Conservation (phyloP, 2,797 vertebrate genomes). For the Percopsis omiscomaycus region DNA sequence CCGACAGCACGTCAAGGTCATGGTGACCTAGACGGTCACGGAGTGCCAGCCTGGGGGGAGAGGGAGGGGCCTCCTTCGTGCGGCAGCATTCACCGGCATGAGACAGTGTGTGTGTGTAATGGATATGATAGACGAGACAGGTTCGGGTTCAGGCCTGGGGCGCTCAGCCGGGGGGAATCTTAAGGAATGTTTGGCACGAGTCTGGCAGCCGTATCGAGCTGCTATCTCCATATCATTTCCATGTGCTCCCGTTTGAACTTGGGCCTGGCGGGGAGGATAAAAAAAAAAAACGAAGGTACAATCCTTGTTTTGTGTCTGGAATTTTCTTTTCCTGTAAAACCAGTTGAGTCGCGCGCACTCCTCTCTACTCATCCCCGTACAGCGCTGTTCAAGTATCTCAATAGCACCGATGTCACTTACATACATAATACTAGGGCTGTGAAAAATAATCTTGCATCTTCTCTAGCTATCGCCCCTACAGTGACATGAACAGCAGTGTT, state of each 20-base stretch:
- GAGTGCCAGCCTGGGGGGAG: slow-evolving; percentile 50
- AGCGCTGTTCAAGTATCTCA: too few relatives aligned
- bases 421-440: too few relatives aligned
- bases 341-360: too few relatives aligned
- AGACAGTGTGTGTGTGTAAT: slow-evolving; percentile 28
- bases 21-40: slow-evolving; percentile 48
- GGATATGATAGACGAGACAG: slow-evolving; percentile 51
- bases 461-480: too few relatives aligned
- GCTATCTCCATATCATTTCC: slow-evolving; percentile 41
- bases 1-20: slow-evolving; percentile 28
- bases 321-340: too few relatives aligned
- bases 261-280: slow-evolving; percentile 1
- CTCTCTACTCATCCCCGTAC: too few relatives aligned
- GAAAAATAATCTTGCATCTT: too few relatives aligned
- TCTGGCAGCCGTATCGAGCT: slow-evolving; percentile 32
- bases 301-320: too few relatives aligned
- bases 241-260: slow-evolving; percentile 29
- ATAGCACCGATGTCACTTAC: too few relatives aligned
- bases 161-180: slow-evolving; percentile 34
- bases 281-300: too few relatives aligned
- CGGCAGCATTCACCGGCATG: slow-evolving; percentile 49
- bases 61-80: slow-evolving; percentile 3
- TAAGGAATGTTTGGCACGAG: slow-evolving; percentile 42
- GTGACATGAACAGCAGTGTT: too few relatives aligned
- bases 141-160: slow-evolving; percentile 40